Base-by-base conservation (phyloP, 2,113 vertebrate genomes). In the Bucco capensis region DNA sequence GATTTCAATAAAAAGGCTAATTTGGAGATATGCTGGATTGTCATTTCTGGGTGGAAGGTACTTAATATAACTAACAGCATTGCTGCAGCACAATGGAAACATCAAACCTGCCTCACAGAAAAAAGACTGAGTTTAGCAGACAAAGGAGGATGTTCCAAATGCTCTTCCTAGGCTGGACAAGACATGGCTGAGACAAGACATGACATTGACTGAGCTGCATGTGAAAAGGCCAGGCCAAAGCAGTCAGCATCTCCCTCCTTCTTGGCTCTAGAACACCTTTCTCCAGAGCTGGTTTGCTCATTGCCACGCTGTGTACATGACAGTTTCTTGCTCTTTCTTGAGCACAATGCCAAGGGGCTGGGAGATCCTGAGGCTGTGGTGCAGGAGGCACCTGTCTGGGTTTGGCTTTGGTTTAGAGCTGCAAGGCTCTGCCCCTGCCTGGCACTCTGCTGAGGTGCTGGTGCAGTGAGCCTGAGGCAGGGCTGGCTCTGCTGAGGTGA, bases 1-100 rank as follows among this genome's bases (percentile, higher is more conserved):
- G 97, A 96, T 96, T 96, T 96, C 96, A 97, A 96, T 96, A 97
- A 96, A 96, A 96, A 90, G 94, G 93, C 97, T 97, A 94, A 98
- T 97, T 97, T 97, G 92, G 84, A 97, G 96, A 95, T 94, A 83
- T 90, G 92, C 79, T 94, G 90, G 96, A 84, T 93, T 93, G 95
- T 91, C 88, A 90, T 88, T 86, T 91, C 56, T 85, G 79, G 75
- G 77, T 47, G 44, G 76, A 67, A 35, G 38, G 46, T 76, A 62
- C 69, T 96, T 97, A 83, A 91, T 86, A 60, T 74, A 89, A 95
- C 51, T 83, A 72, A 90, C 51, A 35, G 72, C 60, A 24, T 57
- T 53, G 40, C 50, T 62, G 74, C 6, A 9, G 70, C 66, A 89
- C 79, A 65, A 14, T 30, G 40, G 53, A 60, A 53, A 44, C 40